Conservation (phyloP, 2,888 invertebrate genomes). For the Strigamia maritima region DNA sequence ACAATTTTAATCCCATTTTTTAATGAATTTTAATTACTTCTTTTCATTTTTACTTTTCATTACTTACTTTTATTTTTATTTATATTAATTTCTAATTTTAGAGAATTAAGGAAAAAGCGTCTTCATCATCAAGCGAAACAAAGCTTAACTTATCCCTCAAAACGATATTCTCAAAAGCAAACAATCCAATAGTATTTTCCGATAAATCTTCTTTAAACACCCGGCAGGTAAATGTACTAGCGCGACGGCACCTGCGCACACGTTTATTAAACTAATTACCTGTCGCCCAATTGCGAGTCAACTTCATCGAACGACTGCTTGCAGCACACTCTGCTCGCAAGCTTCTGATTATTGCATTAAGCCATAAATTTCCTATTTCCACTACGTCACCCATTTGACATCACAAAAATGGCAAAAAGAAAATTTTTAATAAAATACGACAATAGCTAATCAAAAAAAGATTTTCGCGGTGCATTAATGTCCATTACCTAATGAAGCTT, state of each 20-base stretch:
- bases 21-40: too few relatives aligned
- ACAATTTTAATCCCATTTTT: too few relatives aligned
- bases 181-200: background rate
- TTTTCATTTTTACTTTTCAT: too few relatives aligned
- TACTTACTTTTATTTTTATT: too few relatives aligned
- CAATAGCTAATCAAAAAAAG: background rate
- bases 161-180: background rate
- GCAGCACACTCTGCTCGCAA: background rate
- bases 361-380: slow-evolving; percentile 15
- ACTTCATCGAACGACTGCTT: background rate
- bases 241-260: background rate
- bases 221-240: background rate
- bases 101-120: too few relatives aligned
- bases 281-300: slow-evolving; percentile 9
- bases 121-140: background rate
- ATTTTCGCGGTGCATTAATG: background rate
- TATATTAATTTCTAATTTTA: background rate
- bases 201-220: slow-evolving; percentile 8
- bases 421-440: background rate
- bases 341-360: background rate
- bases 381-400: background rate
- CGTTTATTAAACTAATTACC: slow-evolving; percentile 22
- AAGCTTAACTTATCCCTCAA: background rate
- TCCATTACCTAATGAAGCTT: too few relatives aligned
- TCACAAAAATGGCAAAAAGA: background rate